A percentile compares a stretch with the other conserved stretches of the same genome.
Evolutionary conservation across 2,113 vertebrate species (phyloP).

Genomic region (Rhabdomys dilectus): DNA sequence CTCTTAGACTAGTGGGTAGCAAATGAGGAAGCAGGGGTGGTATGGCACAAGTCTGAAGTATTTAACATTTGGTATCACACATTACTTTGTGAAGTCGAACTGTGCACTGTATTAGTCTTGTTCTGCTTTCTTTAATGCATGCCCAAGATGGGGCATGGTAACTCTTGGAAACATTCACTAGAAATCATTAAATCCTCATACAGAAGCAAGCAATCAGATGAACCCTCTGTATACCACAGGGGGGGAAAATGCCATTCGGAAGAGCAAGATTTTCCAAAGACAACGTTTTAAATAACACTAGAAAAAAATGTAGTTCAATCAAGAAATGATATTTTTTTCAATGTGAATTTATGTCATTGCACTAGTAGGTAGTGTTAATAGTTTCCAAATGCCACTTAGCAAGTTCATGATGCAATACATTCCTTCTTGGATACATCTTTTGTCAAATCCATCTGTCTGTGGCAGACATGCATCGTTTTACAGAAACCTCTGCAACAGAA

Average conservation of each 20-base stretch:
- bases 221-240: conserved; percentile 9
- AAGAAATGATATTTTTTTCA: conserved; percentile 59
- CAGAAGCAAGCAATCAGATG: conserved; percentile 59
- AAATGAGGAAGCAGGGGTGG: neutral
- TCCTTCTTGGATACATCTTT: conserved; percentile 73
- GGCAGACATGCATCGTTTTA: conserved; percentile 47
- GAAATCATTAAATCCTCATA: conserved; percentile 64
- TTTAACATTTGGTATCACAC: neutral
- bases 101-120: neutral
- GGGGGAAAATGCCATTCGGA: neutral
- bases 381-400: conserved; percentile 71
- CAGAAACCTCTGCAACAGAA: conserved; percentile 61
- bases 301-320: conserved; percentile 62
- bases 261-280: conserved; percentile 64
- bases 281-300: conserved; percentile 44
- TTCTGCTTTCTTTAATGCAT: neutral
- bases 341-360: conserved; percentile 63
- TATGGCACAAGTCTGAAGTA: neutral
- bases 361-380: conserved; percentile 69
- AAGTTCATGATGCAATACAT: conserved; percentile 66
- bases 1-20: neutral
- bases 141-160: neutral
- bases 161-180: conserved; percentile 33
- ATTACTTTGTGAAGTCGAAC: no score
- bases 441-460: conserved; percentile 75